Evolutionary conservation across 2,797 vertebrate species (phyloP).

Genomic region (Amazonetta brasiliensis): DNA sequence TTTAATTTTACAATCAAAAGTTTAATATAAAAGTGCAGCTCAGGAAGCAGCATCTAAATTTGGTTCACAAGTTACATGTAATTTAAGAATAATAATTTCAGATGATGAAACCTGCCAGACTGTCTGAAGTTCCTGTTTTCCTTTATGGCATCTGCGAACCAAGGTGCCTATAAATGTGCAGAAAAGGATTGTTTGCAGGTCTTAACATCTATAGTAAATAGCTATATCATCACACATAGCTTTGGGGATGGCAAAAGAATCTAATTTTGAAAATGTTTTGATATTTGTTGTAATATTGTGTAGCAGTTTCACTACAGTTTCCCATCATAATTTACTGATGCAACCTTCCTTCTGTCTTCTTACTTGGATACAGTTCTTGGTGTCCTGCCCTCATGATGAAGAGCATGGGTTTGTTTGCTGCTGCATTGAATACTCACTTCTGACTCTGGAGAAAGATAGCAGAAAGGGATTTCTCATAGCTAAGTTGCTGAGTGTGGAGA

Average conservation of each 20-base stretch:
- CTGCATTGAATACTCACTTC: background rate
- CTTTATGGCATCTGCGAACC: background rate
- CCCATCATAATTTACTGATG: background rate
- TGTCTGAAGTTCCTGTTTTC: background rate
- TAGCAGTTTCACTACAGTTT: background rate
- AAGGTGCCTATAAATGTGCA: background rate
- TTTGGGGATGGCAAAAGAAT: background rate
- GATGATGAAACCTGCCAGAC: constrained; percentile 11
- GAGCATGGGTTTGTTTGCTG: background rate
- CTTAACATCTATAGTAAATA: background rate
- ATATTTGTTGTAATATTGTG: background rate
- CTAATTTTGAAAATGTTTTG: background rate
- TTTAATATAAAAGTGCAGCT: constrained; percentile 22
- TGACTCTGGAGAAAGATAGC: background rate
- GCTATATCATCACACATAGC: background rate
- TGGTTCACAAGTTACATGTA: background rate
- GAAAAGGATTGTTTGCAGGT: background rate
- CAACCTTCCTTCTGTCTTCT: background rate
- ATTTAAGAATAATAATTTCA: background rate
- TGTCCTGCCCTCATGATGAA: background rate
- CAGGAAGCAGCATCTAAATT: constrained; percentile 20
- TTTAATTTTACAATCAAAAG: background rate
- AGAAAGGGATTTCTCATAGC: background rate
- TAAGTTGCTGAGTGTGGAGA: background rate
- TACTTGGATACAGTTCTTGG: background rate